Evolutionary conservation across 2,113 vertebrate species (phyloP).

Genomic region (rabbit (Oryctolagus cuniculus)): DNA sequence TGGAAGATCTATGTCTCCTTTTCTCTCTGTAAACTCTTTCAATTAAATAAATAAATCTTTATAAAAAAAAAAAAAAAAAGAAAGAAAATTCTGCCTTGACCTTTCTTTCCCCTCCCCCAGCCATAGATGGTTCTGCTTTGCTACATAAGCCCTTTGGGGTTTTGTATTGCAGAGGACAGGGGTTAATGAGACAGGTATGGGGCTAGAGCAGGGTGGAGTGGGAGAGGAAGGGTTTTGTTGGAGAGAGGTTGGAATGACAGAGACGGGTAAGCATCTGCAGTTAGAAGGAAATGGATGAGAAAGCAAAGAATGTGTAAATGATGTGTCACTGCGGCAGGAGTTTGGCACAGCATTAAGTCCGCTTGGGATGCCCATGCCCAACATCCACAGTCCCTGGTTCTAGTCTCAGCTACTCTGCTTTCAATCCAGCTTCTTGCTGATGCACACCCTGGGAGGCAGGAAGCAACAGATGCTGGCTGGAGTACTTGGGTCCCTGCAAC

Average conservation of each 20-base stretch:
- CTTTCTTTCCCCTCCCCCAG: background rate
- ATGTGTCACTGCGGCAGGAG: background rate
- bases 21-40: too few species aligned
- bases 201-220: background rate
- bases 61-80: too few species aligned
- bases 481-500: too few species aligned
- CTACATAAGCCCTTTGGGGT: constrained; percentile 6
- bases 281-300: background rate
- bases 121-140: background rate
- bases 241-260: background rate
- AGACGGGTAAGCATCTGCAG: background rate
- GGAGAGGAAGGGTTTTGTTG: background rate
- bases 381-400: too few species aligned
- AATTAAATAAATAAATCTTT: too few species aligned
- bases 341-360: too few species aligned
- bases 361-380: too few species aligned
- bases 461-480: too few species aligned
- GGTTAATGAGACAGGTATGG: background rate
- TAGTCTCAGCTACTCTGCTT: too few species aligned
- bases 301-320: background rate
- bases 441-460: too few species aligned
- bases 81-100: constrained; percentile 2
- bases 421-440: too few species aligned
- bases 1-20: too few species aligned
- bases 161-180: background rate